Conservation (phyloP, 1,140 invertebrate species). For the Magallana ariakensis region DNA sequence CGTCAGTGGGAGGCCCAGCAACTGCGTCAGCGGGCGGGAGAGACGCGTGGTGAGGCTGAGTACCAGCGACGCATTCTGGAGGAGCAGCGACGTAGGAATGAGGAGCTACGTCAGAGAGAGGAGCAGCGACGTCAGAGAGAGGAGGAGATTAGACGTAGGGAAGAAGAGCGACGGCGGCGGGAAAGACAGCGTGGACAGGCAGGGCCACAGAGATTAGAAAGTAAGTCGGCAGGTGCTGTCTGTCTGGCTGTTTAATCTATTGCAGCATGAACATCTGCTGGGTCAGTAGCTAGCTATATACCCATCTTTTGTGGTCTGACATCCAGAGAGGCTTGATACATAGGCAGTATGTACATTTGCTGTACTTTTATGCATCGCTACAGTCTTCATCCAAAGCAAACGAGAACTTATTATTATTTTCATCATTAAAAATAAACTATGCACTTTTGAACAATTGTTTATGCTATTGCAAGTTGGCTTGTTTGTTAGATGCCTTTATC, state of each 20-base stretch:
- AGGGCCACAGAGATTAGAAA: slow-evolving; percentile 9
- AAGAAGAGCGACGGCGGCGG: slow-evolving; percentile 16
- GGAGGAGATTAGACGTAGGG: background rate
- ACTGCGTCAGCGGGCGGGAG: background rate
- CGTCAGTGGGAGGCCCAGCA: background rate
- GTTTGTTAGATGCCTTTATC: too few species aligned
- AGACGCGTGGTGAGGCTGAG: background rate
- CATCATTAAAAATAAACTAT: too few species aligned
- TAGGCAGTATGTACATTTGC: too few species aligned
- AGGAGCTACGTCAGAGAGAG: background rate
- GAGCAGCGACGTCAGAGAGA: background rate
- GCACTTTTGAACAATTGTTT: too few species aligned
- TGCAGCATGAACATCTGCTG: background rate
- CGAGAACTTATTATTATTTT: too few species aligned
- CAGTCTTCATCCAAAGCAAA: too few species aligned
- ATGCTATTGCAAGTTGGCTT: too few species aligned
- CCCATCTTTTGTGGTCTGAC: too few species aligned
- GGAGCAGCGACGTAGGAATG: background rate
- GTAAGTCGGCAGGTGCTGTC: background rate
- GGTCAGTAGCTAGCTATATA: background rate
- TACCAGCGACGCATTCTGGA: background rate
- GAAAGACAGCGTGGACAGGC: background rate
- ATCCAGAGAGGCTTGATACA: too few species aligned
- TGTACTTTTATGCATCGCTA: too few species aligned
- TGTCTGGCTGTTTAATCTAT: background rate